A percentile compares a stretch with the other conserved stretches of the same genome.
These are phyloP conservation scores for Plestiodon gilberti DNA, from an alignment of 2,113 vertebrate species.

Conservation along the genomic window DNA sequence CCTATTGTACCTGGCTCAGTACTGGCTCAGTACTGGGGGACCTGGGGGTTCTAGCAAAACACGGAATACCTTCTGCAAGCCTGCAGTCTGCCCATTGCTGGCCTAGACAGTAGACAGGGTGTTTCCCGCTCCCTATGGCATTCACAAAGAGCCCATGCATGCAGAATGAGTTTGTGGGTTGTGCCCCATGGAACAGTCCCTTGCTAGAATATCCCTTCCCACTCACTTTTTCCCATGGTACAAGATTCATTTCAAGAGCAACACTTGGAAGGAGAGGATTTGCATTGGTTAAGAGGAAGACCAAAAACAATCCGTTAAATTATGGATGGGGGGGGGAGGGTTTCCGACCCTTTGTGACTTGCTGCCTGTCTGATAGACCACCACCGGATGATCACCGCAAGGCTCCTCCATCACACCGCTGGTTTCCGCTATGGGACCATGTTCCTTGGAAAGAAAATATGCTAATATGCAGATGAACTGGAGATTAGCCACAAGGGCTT, in stretches of 20 bases:
- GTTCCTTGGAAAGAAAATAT: not conserved
- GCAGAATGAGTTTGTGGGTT: not conserved
- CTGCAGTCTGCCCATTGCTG: too few species aligned
- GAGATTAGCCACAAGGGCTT: not conserved
- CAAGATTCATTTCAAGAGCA: not conserved
- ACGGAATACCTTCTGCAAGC: too few species aligned
- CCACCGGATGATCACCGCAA: not conserved
- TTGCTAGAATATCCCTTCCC: not conserved
- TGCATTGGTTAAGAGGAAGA: not conserved
- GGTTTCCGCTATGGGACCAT: not conserved
- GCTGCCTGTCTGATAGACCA: not conserved
- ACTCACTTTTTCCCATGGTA: not conserved
- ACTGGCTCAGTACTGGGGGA: too few species aligned
- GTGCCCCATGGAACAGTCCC: not conserved
- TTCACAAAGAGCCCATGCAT: not conserved
- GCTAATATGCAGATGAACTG: accelerated
- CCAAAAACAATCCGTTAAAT: not conserved
- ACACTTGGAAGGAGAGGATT: not conserved
- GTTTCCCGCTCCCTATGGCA: not conserved
- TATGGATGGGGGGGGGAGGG: not conserved
- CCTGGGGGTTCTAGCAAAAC: too few species aligned
- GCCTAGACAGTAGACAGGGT: too few species aligned
- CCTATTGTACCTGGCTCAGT: too few species aligned
- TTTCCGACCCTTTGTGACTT: not conserved
- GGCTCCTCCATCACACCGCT: too few species aligned